Evolutionary conservation across 2,113 vertebrate species (phyloP).

Genomic region (Dipodomys merriami): DNA sequence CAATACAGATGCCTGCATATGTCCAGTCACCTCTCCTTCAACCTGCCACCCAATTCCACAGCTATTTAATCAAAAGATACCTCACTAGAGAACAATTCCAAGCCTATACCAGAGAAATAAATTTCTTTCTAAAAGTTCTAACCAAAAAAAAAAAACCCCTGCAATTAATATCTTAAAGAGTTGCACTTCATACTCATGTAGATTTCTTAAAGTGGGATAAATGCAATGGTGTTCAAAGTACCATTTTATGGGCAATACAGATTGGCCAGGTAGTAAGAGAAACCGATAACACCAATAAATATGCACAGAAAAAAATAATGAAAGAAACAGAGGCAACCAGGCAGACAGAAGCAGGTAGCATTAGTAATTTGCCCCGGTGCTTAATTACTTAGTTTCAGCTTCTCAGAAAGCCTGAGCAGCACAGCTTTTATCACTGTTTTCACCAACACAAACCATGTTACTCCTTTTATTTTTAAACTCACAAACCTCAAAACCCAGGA

Average conservation of each 20-base stretch:
- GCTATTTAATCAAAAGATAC: not conserved
- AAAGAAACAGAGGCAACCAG: not conserved
- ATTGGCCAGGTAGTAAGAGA: not conserved
- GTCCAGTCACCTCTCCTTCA: not conserved
- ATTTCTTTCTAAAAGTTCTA: not conserved
- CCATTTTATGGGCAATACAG: not conserved
- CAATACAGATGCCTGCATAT: not conserved
- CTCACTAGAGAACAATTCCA: not conserved
- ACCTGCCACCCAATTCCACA: not conserved
- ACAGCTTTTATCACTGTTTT: slow-evolving; percentile 13
- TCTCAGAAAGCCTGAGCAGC: not conserved
- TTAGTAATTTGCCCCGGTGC: not conserved
- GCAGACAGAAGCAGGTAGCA: not conserved
- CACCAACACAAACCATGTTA: not conserved
- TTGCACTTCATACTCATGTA: not conserved
- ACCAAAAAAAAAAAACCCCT: not conserved
- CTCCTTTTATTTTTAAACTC: slow-evolving; percentile 23
- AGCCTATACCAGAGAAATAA: not conserved
- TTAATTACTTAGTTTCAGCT: slow-evolving; percentile 7
- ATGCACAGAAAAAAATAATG: not conserved
- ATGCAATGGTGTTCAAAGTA: not conserved
- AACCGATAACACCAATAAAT: not conserved
- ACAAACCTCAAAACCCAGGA: not conserved
- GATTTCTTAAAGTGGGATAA: not conserved
- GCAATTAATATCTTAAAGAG: not conserved